These are phyloP conservation scores for Chymomyza costata DNA, from an alignment of 1,140 invertebrate species.

Conservation along the genomic window DNA sequence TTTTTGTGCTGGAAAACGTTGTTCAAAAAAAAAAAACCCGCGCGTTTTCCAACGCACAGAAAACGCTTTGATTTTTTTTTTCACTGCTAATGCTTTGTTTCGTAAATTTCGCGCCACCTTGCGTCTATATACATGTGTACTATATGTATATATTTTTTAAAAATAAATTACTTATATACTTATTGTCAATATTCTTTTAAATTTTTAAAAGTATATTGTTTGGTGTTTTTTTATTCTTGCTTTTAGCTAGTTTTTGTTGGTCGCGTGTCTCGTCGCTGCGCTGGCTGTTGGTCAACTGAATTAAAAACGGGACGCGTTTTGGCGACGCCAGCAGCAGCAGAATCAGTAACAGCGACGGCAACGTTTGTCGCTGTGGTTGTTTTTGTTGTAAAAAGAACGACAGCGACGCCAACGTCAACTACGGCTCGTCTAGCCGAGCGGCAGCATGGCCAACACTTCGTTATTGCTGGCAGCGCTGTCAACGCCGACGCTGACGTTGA, in stretches of 20 bases:
- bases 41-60: constrained; percentile 14
- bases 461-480: not conserved
- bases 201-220: constrained; percentile 31
- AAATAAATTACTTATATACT: constrained; percentile 8
- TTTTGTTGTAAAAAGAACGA: no score
- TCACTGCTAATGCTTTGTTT: not conserved
- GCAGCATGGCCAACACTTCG: constrained; percentile 5
- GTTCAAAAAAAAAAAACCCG: constrained; percentile 37
- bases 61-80: constrained; percentile 15
- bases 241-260: constrained; percentile 23
- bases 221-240: constrained; percentile 11
- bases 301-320: constrained; percentile 61
- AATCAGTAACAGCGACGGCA: constrained; percentile 21
- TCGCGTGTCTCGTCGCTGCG: constrained; percentile 64
- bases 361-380: no score
- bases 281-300: constrained; percentile 74
- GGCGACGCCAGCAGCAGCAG: constrained; percentile 26
- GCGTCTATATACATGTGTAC: constrained; percentile 5
- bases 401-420: constrained; percentile 7
- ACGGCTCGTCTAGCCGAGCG: constrained; percentile 45
- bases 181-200: constrained; percentile 12
- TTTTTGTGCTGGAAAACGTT: no score
- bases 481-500: constrained; percentile 10
- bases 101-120: not conserved
- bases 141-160: not conserved